Evolutionary conservation across 2,797 vertebrate genomes (phyloP), one percentile per base, ranked within the genome.

Genomic region (Craterocephalus amniculus): DNA sequence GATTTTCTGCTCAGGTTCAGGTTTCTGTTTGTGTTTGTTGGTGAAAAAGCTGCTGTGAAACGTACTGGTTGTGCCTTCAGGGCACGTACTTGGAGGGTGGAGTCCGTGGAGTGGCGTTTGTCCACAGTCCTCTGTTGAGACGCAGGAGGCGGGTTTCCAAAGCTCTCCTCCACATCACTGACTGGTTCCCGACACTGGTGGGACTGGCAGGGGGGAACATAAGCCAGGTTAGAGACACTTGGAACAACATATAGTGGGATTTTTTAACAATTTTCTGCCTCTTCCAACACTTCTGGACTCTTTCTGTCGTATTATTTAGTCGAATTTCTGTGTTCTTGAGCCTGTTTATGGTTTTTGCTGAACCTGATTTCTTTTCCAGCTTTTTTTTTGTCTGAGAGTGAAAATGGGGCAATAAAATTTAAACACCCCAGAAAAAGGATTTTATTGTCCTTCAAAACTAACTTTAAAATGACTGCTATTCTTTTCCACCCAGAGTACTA

Each of bases 31-130:
- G 22, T 18, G n/a, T n/a, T n/a, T n/a, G n/a, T n/a, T n/a, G 6
- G 18, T 43, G 40, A 43, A 20, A 49, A 49, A 24, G 56, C 27
- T 40, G 27, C 20, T 55, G 40, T 56, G 61, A 2, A 67, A 54
- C 20, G 0, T 20, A 4, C 22, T 22, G 58, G n/a, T 16, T 69
- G 36, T 76, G 51, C 67, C 55, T 75, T 6, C 74, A 93, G 92
- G 98, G 97, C 1, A 98, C 97, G 0, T 99, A 99, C 31, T 99
- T 97, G 98, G 97, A 99, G 83, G 97, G 98, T 0, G 98, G 98
- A 0, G 92, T 99, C 43, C 94, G 97, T 0, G 97, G 96, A 4
- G 92, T 99, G 1, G 97, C 96, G 1, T 99, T 99, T 1, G 96
- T 99, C 0, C 97, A 99, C 83, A 99, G 97, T 60, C 98, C 98